Percentiles rank a stretch among this genome's conserved stretches.
These are phyloP conservation scores for Drosophila longiperda DNA, from an alignment of 2,888 invertebrate genomes.

Conservation along the genomic window DNA sequence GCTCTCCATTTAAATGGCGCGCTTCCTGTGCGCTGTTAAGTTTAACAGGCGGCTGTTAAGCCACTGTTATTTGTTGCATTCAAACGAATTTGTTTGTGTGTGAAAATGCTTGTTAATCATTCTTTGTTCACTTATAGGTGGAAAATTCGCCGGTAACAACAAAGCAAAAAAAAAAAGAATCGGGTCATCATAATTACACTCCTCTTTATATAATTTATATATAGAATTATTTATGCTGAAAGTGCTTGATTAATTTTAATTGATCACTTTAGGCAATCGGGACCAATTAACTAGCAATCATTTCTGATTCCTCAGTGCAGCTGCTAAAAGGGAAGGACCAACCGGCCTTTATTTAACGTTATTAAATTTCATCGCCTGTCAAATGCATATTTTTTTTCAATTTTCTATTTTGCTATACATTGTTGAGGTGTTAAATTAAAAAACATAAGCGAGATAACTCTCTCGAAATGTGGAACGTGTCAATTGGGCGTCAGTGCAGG, in stretches of 20 bases:
- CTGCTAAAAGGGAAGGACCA: neutral
- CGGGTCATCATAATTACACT: slow-evolving; percentile 24
- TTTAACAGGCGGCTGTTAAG: slow-evolving; percentile 43
- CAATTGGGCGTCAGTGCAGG: slow-evolving; percentile 29
- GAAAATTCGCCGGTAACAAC: slow-evolving; percentile 45
- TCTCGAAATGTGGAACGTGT: slow-evolving; percentile 39
- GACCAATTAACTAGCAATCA: slow-evolving; percentile 30
- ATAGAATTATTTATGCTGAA: neutral
- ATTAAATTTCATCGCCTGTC: slow-evolving; percentile 66
- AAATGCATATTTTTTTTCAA: slow-evolving; percentile 68
- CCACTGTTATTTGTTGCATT: slow-evolving; percentile 15
- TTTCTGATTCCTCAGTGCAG: slow-evolving; percentile 25
- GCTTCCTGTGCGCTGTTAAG: slow-evolving; percentile 32
- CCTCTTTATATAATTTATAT: slow-evolving; percentile 10
- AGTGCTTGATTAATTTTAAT: neutral
- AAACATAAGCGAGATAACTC: slow-evolving; percentile 32
- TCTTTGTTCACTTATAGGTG: slow-evolving; percentile 38
- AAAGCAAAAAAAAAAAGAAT: slow-evolving; percentile 27
- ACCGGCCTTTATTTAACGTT: slow-evolving; percentile 12
- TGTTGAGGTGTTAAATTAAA: slow-evolving; percentile 29
- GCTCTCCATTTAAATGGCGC: slow-evolving; percentile 22
- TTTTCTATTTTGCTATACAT: slow-evolving; percentile 24
- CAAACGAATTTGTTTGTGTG: slow-evolving; percentile 18
- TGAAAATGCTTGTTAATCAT: slow-evolving; percentile 1
- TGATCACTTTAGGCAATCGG: slow-evolving; percentile 1